A percentile compares a stretch with the other conserved stretches of the same genome.
Conservation (phyloP, 1,140 invertebrate genomes). For the Eumeta japonica region DNA sequence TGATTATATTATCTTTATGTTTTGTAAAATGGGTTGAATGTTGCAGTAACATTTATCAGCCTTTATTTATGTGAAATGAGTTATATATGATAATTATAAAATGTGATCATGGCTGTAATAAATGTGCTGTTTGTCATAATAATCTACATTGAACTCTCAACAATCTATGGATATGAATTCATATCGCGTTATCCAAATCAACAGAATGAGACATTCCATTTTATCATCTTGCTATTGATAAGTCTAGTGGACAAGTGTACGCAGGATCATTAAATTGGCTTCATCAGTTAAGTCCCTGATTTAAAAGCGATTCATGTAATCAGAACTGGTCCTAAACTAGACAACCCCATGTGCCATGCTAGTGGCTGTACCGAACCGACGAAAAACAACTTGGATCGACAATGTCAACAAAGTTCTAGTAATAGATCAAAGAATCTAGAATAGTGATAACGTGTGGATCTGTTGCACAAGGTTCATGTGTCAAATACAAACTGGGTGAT, state of each 20-base stretch:
- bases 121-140: constrained; percentile 45
- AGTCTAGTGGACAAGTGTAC: constrained; percentile 64
- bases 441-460: constrained; percentile 87
- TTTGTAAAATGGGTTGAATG: constrained; percentile 51
- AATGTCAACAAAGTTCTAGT: constrained; percentile 92
- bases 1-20: constrained; percentile 42
- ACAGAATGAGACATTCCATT: constrained; percentile 47
- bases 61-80: constrained; percentile 31
- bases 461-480: constrained; percentile 82
- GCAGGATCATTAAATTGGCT: constrained; percentile 83
- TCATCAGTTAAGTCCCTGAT: constrained; percentile 74
- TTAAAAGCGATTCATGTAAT: constrained; percentile 70
- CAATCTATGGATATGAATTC: constrained; percentile 48
- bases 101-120: constrained; percentile 49
- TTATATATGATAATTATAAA: constrained; percentile 26
- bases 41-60: constrained; percentile 23
- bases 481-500: constrained; percentile 82
- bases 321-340: constrained; percentile 71
- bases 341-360: constrained; percentile 86
- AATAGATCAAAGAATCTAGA: constrained; percentile 78
- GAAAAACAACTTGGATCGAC: constrained; percentile 68
- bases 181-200: constrained; percentile 51
- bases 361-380: constrained; percentile 71
- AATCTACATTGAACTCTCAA: constrained; percentile 41
- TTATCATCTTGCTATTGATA: constrained; percentile 59